Conservation (phyloP, 2,797 vertebrate genomes). For the Harpagifer antarcticus region DNA sequence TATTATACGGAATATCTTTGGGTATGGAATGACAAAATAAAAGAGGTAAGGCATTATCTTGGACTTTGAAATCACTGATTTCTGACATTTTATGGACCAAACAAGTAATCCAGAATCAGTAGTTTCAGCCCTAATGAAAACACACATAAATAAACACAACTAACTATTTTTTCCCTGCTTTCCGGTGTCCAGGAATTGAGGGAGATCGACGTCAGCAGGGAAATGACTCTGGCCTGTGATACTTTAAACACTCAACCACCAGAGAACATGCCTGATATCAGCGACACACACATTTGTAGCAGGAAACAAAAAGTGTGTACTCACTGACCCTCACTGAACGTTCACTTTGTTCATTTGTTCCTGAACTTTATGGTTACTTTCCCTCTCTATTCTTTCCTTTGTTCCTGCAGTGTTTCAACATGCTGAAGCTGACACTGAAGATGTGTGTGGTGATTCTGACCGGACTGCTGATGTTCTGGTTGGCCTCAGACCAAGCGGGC, state of each 20-base stretch:
- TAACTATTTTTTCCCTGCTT: constrained; percentile 2
- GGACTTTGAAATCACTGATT: too few species aligned
- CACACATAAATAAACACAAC: background rate
- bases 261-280: constrained; percentile 27
- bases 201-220: constrained; percentile 39
- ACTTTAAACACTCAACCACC: constrained; percentile 3
- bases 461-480: constrained; percentile 78
- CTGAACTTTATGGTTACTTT: background rate
- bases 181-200: constrained; percentile 59
- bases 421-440: constrained; percentile 71
- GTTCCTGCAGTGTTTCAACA: constrained; percentile 60
- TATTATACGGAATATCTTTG: too few species aligned
- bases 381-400: constrained; percentile 20
- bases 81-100: too few species aligned
- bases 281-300: constrained; percentile 20
- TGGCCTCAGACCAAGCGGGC: constrained; percentile 70
- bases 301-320: constrained; percentile 59
- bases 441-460: constrained; percentile 60
- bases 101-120: too few species aligned
- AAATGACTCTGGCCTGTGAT: constrained; percentile 10
- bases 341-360: background rate
- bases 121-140: background rate
- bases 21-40: too few species aligned
- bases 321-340: background rate
- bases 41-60: too few species aligned